phyloP scores from a whole-genome alignment of 2,888 invertebrate species.

The Trichacis sp. region DNA sequence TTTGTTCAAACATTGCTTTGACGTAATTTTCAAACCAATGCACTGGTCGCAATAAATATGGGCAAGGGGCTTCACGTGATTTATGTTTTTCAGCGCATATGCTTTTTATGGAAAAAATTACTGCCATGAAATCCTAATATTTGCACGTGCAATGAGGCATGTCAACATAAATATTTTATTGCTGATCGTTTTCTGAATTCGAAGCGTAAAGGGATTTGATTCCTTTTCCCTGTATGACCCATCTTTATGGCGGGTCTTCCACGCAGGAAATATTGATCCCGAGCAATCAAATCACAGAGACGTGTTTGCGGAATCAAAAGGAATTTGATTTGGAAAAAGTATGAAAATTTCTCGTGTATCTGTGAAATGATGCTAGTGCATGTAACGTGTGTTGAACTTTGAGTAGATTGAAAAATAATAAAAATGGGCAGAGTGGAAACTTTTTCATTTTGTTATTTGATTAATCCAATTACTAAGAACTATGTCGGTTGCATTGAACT shows the following conservation, averaged over 20 bases:
- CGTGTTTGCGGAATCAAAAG: not conserved
- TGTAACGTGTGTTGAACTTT: not conserved
- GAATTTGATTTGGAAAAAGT: not conserved
- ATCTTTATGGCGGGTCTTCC: constrained; percentile 8
- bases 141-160: constrained; percentile 48
- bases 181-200: constrained; percentile 47
- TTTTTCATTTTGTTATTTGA: too few species aligned
- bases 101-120: constrained; percentile 13
- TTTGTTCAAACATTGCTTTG: too few species aligned
- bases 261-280: constrained; percentile 8
- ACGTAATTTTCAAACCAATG: not conserved
- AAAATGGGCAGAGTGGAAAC: too few species aligned
- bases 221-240: constrained; percentile 9
- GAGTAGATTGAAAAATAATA: too few species aligned
- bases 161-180: constrained; percentile 51
- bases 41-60: not conserved
- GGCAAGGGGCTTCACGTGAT: not conserved
- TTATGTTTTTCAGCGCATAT: constrained; percentile 15
- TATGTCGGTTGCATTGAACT: too few species aligned
- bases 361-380: not conserved
- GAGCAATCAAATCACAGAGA: constrained; percentile 2
- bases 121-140: constrained; percentile 43
- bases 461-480: too few species aligned
- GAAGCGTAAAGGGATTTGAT: constrained; percentile 23
- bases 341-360: not conserved